Percentiles rank a stretch among this genome's conserved stretches.
Conservation (phyloP, 2,797 vertebrate species). For the Tangara arthus region DNA sequence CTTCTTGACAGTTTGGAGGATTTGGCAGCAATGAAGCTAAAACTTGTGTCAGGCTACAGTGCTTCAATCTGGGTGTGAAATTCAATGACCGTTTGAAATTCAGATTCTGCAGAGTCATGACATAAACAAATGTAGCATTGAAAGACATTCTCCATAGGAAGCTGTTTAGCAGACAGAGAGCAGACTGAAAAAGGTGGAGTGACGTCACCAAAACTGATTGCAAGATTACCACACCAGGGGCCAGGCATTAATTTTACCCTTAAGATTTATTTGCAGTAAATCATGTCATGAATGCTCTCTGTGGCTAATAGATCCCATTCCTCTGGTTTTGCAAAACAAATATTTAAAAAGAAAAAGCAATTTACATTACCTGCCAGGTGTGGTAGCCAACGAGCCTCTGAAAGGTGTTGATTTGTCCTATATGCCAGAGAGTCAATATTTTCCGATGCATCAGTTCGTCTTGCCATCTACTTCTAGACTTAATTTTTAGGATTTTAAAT, state of each 20-base stretch:
- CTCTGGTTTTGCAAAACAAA: background rate
- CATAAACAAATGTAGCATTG: background rate
- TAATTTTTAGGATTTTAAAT: background rate
- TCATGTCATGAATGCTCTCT: background rate
- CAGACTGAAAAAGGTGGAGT: background rate
- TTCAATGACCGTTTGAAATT: background rate
- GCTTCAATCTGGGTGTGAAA: background rate
- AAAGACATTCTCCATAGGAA: background rate
- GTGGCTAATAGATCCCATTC: background rate
- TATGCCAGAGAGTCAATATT: background rate
- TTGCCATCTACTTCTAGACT: background rate
- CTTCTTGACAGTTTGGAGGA: background rate
- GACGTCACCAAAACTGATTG: background rate
- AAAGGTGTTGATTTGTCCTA: background rate
- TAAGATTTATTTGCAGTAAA: background rate
- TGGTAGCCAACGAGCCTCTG: fast-evolving
- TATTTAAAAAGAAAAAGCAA: background rate
- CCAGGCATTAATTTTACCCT: background rate
- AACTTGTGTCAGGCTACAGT: background rate
- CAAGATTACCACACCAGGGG: background rate
- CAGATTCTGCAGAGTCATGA: background rate
- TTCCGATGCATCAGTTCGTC: background rate
- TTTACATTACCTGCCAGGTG: background rate
- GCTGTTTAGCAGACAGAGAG: background rate
- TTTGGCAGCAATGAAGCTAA: background rate